These are phyloP conservation scores for Chalcosyrphus nemorum DNA, from an alignment of 2,888 invertebrate genomes.

Conservation along the genomic window DNA sequence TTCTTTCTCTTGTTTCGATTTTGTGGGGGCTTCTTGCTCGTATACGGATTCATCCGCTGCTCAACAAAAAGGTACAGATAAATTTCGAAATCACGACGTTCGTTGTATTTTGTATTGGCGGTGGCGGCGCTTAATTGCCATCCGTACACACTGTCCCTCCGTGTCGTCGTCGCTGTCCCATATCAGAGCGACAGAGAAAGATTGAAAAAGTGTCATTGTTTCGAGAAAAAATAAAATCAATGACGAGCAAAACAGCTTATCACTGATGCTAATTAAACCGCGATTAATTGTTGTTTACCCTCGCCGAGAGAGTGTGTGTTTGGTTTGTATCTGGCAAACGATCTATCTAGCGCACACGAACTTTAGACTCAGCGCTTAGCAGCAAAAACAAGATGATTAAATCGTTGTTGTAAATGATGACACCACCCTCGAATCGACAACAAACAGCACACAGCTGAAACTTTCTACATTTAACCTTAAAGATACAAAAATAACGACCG, in stretches of 20 bases:
- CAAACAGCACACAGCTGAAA: conserved; percentile 4
- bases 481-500: conserved; percentile 2
- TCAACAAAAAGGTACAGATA: conserved; percentile 56
- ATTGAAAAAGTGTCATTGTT: conserved; percentile 25
- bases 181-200: background rate
- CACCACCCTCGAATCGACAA: conserved; percentile 47
- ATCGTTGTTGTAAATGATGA: conserved; percentile 45
- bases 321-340: conserved; percentile 2
- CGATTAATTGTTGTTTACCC: conserved; percentile 60
- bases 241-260: conserved; percentile 61
- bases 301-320: background rate
- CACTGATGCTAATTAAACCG: conserved; percentile 66
- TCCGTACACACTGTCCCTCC: conserved; percentile 17
- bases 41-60: conserved; percentile 50
- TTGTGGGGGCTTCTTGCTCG: conserved; percentile 61
- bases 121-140: conserved; percentile 67
- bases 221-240: conserved; percentile 45
- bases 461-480: conserved; percentile 48
- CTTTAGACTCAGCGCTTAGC: conserved; percentile 54
- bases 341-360: conserved; percentile 62
- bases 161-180: too few species aligned
- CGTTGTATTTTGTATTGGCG: conserved; percentile 11
- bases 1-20: conserved; percentile 59
- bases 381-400: conserved; percentile 51
- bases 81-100: conserved; percentile 68